Evolutionary conservation across 2,113 vertebrate genomes (phyloP), one percentile per base, ranked within the genome.

Genomic region (Phaethon lepturus): DNA sequence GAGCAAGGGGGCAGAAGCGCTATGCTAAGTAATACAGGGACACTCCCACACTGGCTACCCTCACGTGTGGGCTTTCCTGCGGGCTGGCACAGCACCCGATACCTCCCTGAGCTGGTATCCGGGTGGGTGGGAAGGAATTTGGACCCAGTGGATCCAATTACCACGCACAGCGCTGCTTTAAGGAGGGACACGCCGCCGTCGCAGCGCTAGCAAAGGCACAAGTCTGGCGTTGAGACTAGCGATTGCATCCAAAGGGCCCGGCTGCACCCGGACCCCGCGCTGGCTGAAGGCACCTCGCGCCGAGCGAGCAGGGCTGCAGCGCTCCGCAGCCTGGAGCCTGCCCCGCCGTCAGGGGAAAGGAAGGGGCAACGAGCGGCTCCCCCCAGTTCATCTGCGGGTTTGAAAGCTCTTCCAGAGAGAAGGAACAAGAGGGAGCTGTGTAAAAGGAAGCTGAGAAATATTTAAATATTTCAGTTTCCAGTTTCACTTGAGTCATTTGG

Each of bases 401-500:
- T 93, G 10, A 93, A 90, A 79, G 24, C 45, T 50, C 63, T 63
- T 73, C 45, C 1, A 16, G 78, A 74, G 59, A 63, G n/a, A 66
- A 84, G 45, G 47, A 58, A 42, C 7, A 8, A 38, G 85, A 91
- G 42, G 42, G 44, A 90, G 59, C 60, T 86, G 60, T 33, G 25
- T 78, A 79, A 90, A 93, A 92, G 42, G 26, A 74, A 82, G 85
- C 87, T 58, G 77, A 91, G 86, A 90, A 93, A 83, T 90, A 80
- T 79, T 94, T 91, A 91, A 91, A 80, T 91, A 40, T 91, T 96
- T 93, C 71, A 2, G 56, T 79, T 93, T 89, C 86, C 92, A 96
- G 72, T 7, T 5, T 81, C 87, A 82, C 72, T 90, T 4, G 71
- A 94, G 88, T 85, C 60, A 93, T 59, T 93, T 91, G 95, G 93